Percentiles rank a stretch among this genome's conserved stretches.
Evolutionary conservation across 2,888 invertebrate species (phyloP).

Genomic region (Xanthorhoe designata): DNA sequence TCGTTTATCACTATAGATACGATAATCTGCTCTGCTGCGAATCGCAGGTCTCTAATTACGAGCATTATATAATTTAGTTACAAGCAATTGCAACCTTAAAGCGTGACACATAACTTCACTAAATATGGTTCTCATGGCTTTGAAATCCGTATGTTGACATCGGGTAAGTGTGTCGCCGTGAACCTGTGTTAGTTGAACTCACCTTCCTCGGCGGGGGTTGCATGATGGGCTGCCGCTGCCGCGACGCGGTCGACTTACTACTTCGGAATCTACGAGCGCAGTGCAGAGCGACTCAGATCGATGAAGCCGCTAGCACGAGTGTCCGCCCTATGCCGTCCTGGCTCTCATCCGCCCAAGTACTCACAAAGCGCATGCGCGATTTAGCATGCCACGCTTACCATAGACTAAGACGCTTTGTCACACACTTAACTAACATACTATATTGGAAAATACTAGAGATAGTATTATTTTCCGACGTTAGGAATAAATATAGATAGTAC

Average conservation of each 20-base stretch:
- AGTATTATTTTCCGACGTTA: too few relatives aligned
- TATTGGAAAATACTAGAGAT: not conserved
- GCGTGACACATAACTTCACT: slow-evolving; percentile 11
- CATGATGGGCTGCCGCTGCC: slow-evolving; percentile 80
- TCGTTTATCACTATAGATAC: not conserved
- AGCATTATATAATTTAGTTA: slow-evolving; percentile 38
- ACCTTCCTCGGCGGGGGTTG: slow-evolving; percentile 95
- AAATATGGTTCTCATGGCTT: not conserved
- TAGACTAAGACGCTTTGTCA: slow-evolving; percentile 16
- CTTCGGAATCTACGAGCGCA: slow-evolving; percentile 35
- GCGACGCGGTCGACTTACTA: slow-evolving; percentile 50
- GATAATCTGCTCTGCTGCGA: not conserved
- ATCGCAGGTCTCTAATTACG: slow-evolving; percentile 13
- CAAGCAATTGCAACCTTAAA: slow-evolving; percentile 22
- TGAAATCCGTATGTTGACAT: slow-evolving; percentile 15
- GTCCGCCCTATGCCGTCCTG: slow-evolving; percentile 50
- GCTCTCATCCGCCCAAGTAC: slow-evolving; percentile 38
- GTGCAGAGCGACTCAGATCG: slow-evolving; percentile 52
- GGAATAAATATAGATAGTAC: too few relatives aligned
- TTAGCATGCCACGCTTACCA: slow-evolving; percentile 17
- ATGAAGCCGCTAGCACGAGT: slow-evolving; percentile 63
- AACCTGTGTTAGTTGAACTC: slow-evolving; percentile 61
- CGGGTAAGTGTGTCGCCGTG: slow-evolving; percentile 12
- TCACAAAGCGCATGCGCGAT: slow-evolving; percentile 52
- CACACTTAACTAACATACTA: not conserved